These are phyloP conservation scores for Bombus ignitus DNA, from an alignment of 1,140 invertebrate genomes.

Conservation along the genomic window DNA sequence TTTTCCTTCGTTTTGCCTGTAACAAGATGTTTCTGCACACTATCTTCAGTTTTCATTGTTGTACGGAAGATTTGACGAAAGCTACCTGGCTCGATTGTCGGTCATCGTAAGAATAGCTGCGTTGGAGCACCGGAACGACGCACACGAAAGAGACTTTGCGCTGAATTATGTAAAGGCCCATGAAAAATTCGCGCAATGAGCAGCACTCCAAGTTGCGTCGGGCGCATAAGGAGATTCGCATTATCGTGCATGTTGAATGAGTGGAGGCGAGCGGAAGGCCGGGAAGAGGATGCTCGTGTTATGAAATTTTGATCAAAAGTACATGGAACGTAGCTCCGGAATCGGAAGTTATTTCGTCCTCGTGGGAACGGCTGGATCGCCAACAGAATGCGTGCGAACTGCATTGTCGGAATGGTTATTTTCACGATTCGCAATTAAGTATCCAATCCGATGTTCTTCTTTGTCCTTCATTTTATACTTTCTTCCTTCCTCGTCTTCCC, in stretches of 20 bases:
- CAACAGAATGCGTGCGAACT: slow-evolving; percentile 34
- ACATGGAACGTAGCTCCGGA: slow-evolving; percentile 39
- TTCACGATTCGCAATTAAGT: neutral
- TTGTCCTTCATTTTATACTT: neutral
- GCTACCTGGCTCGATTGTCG: neutral
- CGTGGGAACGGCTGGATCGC: neutral
- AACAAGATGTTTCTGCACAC: neutral
- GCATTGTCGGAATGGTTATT: slow-evolving; percentile 1
- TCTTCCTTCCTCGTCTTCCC: too few species aligned
- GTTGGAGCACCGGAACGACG: slow-evolving; percentile 2
- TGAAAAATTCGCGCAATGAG: slow-evolving; percentile 69
- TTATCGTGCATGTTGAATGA: slow-evolving; percentile 72
- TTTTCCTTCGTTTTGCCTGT: neutral
- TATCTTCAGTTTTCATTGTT: slow-evolving; percentile 6
- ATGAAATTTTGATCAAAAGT: slow-evolving; percentile 73
- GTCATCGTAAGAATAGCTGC: neutral
- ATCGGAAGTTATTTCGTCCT: slow-evolving; percentile 45
- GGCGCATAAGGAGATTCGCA: slow-evolving; percentile 73
- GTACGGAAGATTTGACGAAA: neutral
- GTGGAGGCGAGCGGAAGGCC: slow-evolving; percentile 24
- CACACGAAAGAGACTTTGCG: slow-evolving; percentile 56
- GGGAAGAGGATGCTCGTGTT: slow-evolving; percentile 33
- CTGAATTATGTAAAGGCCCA: slow-evolving; percentile 69
- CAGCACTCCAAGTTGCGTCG: slow-evolving; percentile 58
- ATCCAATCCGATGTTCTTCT: too few species aligned